Base-by-base conservation (phyloP, 2,797 vertebrate species). In the Hemibagrus guttatus region DNA sequence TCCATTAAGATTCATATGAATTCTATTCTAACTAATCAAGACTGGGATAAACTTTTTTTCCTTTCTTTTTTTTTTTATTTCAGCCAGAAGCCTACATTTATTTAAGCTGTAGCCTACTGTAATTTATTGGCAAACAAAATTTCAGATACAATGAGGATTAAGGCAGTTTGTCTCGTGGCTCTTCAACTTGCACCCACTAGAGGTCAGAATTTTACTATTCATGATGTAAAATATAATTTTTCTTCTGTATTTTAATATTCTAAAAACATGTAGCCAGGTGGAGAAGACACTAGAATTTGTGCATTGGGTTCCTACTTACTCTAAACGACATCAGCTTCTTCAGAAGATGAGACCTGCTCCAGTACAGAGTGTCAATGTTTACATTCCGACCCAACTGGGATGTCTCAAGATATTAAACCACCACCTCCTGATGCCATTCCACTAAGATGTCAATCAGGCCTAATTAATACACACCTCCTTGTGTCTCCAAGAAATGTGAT, bases 91-190 rank as follows among this genome's bases (percentile, higher is more conserved):
- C n/a, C n/a, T n/a, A n/a, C 56, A 78, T 5, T 58, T 0, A 6
- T 58, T 78, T 23, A 58, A 35, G 6, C 35, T 39, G 35, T 39
- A 39, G 35, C 35, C 35, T 39, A 39, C 1, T 39, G 2, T 28
- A 1, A 12, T 12, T 35, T 35, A 46, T 39, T 59, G 21, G 31
- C 28, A 59, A 13, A 12, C 31, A 59, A 39, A 39, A 14, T 78
- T 54, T 39, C 35, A 39, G 35, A 39, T 39, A 39, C 35, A 64
- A 12, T 11, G 42, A 13, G 8, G 2, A 12, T 8, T 6, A 21
- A 1, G 17, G 1, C 42, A 21, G 0, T 0, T 4, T 13, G 42
- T 52, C 13, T 63, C 1, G 1, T 26, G 66, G n/a, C n/a, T 6
- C 2, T 68, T 31, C 17, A 31, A 9, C 42, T 35, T 68, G 1